A percentile compares a stretch with the other conserved stretches of the same genome.
These are phyloP conservation scores for Helogale parvula DNA, from an alignment of 2,113 vertebrate genomes.

Conservation along the genomic window DNA sequence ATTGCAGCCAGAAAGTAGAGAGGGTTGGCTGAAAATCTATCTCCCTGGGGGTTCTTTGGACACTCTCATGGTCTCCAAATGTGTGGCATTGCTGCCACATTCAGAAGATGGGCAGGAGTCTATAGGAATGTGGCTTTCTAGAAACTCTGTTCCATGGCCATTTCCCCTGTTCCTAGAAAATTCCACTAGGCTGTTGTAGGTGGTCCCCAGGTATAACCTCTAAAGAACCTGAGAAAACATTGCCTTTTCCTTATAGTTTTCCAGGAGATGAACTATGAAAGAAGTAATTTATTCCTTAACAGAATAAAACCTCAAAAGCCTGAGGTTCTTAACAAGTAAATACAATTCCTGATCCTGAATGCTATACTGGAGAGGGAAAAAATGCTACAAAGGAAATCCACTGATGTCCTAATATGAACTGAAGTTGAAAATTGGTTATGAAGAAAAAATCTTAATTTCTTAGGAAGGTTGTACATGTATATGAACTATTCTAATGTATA, in stretches of 20 bases:
- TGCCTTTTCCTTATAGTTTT: neutral
- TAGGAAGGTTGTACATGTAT: neutral
- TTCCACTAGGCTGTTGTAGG: neutral
- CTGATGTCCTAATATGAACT: neutral
- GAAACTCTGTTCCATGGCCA: neutral
- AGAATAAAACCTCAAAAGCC: constrained; percentile 22
- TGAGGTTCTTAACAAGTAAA: constrained; percentile 32
- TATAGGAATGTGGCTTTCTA: neutral
- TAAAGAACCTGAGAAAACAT: neutral
- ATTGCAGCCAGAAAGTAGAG: neutral
- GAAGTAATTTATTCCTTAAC: neutral
- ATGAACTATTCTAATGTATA: neutral
- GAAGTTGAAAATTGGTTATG: neutral
- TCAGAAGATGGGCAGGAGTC: neutral
- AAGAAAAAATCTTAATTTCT: neutral
- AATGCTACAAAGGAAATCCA: neutral
- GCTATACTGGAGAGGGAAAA: neutral
- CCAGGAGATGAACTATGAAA: neutral
- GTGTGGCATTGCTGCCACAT: neutral
- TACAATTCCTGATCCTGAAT: neutral
- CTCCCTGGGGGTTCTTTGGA: neutral
- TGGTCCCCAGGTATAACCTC: neutral
- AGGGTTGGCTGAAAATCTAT: neutral
- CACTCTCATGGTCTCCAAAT: neutral
- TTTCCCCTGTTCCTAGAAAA: neutral